Evolutionary conservation across 1,140 invertebrate genomes (phyloP), one percentile per base, ranked within the genome.

Genomic region (Manduca sexta): DNA sequence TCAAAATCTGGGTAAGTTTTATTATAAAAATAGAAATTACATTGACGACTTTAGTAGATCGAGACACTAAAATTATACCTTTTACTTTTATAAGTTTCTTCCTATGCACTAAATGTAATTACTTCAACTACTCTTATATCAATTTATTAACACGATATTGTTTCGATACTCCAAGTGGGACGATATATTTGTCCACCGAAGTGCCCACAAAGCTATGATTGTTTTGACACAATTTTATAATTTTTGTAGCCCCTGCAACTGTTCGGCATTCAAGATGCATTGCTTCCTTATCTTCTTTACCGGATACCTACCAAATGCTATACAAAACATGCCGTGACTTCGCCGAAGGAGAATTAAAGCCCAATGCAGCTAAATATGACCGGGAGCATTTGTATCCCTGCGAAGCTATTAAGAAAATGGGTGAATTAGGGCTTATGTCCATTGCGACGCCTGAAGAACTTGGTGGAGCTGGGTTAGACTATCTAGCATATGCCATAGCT

Each of bases 221-320:
- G n/a, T n/a, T n/a, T n/a, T n/a, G n/a, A n/a, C n/a, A n/a, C n/a
- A n/a, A n/a, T n/a, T n/a, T n/a, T 5, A 26, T 26, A 26, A 26
- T 10, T 16, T 31, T 67, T 68, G 39, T 45, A 72, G 69, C 44
- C 46, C 63, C 61, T 18, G 42, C 57, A 51, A 49, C 49, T 26
- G 42, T 53, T 14, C 56, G 62, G 29, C 69, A 68, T 33, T 52
- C 73, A 29, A 79, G 89, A 69, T 69, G 77, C 21, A 93, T 94
- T 56, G 90, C 91, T 26, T 92, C 90, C 0, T 60, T 94, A 11
- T 85, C 91, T 8, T 86, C 91, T 0, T 80, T 98, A n/a, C 89
- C 96, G 5, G 97, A 99, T 52, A 97, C 95, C 0, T 95, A 98
- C 84, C 91, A 95, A 69, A 95, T 98, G 93, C 83, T 99, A 0